These are phyloP conservation scores for Zosterops japonicus DNA, from an alignment of 2,113 vertebrate genomes.

Conservation along the genomic window DNA sequence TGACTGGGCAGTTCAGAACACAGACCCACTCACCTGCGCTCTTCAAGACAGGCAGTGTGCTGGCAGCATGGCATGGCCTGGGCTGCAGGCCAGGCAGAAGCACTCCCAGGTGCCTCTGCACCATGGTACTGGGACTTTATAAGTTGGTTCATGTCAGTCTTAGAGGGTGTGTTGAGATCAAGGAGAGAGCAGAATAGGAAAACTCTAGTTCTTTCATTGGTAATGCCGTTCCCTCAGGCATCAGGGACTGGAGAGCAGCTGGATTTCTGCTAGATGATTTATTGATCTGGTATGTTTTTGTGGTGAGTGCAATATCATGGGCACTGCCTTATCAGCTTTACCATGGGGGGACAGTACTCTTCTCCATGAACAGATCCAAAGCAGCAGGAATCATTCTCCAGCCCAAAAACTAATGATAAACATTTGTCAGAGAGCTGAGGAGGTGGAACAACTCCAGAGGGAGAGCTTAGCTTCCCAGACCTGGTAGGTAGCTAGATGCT, in stretches of 20 bases:
- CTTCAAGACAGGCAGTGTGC: background rate
- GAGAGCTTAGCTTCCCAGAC: background rate
- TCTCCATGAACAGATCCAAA: background rate
- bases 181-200: background rate
- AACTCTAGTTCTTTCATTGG: background rate
- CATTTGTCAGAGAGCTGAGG: background rate
- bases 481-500: background rate
- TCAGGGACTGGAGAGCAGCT: background rate
- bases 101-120: background rate
- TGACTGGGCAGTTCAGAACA: accelerated
- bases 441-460: background rate
- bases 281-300: background rate
- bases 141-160: background rate
- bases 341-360: background rate
- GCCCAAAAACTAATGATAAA: background rate
- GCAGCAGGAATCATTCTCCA: background rate
- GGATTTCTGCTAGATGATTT: background rate
- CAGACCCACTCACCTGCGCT: background rate
- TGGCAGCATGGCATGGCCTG: accelerated
- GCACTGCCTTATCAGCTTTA: background rate
- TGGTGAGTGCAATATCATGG: background rate
- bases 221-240: background rate
- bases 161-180: background rate
- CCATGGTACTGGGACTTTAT: accelerated
- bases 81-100: background rate